These are phyloP conservation scores for Drosophila barbarae DNA, from an alignment of 2,888 invertebrate genomes.

Conservation along the genomic window DNA sequence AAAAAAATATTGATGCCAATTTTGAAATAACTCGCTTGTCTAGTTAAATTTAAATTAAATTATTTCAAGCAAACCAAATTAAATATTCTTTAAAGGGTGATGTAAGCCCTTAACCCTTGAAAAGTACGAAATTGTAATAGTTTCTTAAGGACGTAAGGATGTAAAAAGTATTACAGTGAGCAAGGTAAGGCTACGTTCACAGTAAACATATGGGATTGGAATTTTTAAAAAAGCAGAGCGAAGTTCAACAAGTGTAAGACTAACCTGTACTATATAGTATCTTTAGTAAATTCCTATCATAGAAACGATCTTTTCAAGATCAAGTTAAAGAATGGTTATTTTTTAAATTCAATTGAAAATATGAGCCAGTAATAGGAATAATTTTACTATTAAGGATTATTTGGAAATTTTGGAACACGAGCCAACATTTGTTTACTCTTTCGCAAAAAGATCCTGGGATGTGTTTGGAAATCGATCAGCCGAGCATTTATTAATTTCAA, in stretches of 20 bases:
- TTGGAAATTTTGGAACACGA: background rate
- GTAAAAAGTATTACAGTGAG: background rate
- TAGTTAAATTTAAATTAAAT: too few species aligned
- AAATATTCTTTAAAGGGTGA: background rate
- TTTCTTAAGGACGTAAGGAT: too few species aligned
- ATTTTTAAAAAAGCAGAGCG: background rate
- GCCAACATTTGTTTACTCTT: background rate
- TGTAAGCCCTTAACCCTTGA: background rate
- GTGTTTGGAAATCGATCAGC: too few species aligned
- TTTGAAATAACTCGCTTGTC: too few species aligned
- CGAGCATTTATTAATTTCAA: too few species aligned
- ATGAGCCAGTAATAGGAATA: background rate
- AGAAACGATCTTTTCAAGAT: background rate
- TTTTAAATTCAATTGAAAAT: background rate
- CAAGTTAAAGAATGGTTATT: background rate
- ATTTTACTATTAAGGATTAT: background rate
- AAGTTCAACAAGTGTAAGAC: background rate
- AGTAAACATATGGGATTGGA: background rate
- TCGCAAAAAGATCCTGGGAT: background rate
- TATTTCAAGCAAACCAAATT: background rate
- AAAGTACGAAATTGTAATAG: background rate
- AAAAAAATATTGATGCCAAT: background rate
- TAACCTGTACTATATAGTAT: background rate
- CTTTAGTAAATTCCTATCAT: background rate
- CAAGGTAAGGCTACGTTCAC: background rate